Percentiles rank a stretch among this genome's conserved stretches.
Conservation (phyloP, 2,888 invertebrate species). For the Endotricha flammealis region DNA sequence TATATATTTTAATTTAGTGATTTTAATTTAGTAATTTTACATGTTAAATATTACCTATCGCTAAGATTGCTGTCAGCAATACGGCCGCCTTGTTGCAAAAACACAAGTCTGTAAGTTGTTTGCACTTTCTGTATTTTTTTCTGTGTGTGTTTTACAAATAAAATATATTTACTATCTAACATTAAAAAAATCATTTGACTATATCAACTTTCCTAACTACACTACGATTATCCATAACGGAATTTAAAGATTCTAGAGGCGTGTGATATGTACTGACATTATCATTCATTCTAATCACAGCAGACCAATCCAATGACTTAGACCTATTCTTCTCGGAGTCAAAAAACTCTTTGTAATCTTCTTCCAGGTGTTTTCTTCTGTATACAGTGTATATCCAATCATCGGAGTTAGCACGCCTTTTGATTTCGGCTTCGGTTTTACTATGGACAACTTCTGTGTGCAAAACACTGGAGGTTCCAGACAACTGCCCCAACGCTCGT, state of each 20-base stretch:
- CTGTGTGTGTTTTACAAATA: too few relatives aligned
- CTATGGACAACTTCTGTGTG: slow-evolving; percentile 19
- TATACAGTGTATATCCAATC: slow-evolving; percentile 49
- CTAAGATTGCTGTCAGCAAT: too few relatives aligned
- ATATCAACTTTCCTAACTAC: too few relatives aligned
- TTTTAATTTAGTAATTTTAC: too few relatives aligned
- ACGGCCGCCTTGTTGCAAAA: too few relatives aligned
- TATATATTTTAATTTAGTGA: too few relatives aligned
- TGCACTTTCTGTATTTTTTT: background rate
- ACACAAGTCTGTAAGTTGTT: too few relatives aligned
- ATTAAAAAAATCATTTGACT: slow-evolving; percentile 2
- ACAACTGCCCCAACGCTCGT: slow-evolving; percentile 47
- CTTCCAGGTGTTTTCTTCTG: slow-evolving; percentile 35
- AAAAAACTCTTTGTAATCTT: slow-evolving; percentile 19
- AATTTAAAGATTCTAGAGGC: slow-evolving; percentile 12
- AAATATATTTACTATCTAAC: too few relatives aligned
- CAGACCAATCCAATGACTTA: slow-evolving; percentile 46
- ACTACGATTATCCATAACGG: slow-evolving; percentile 16
- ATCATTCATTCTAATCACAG: background rate
- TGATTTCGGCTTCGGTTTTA: slow-evolving; percentile 20
- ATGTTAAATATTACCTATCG: too few relatives aligned
- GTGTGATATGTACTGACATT: slow-evolving; percentile 5
- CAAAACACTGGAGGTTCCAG: slow-evolving; percentile 36
- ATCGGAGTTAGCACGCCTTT: slow-evolving; percentile 53
- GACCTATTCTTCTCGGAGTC: slow-evolving; percentile 31